Percentiles rank a stretch among this genome's conserved stretches.
Evolutionary conservation across 2,888 invertebrate species (phyloP).

Genomic region (Cerceris rybyensis): DNA sequence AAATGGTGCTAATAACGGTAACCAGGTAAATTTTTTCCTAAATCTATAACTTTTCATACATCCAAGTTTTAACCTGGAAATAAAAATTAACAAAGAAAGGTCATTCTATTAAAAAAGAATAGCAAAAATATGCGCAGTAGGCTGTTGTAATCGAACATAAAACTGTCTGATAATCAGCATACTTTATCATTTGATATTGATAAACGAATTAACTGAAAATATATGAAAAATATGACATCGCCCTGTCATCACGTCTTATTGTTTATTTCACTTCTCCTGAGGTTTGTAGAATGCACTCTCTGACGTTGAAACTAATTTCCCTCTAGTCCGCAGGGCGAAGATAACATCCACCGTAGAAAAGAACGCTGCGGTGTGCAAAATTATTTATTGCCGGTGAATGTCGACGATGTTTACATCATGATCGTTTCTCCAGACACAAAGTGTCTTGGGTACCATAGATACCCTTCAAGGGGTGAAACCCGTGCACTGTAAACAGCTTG

Average conservation of each 20-base stretch:
- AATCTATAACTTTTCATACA: too few species aligned
- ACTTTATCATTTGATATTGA: too few species aligned
- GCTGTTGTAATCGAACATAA: too few species aligned
- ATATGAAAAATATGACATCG: too few species aligned
- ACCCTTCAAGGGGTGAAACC: constrained; percentile 22
- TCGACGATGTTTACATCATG: constrained; percentile 48
- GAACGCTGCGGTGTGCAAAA: constrained; percentile 40
- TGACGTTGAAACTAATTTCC: constrained; percentile 33
- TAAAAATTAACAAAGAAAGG: too few species aligned
- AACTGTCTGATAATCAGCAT: too few species aligned
- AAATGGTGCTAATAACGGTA: too few species aligned
- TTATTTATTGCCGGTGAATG: constrained; percentile 53
- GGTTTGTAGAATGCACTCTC: constrained; percentile 23
- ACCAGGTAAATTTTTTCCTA: too few species aligned
- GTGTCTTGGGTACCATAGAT: constrained; percentile 18
- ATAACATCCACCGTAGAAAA: constrained; percentile 47
- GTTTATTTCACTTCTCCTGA: constrained; percentile 3
- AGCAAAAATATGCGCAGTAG: too few species aligned
- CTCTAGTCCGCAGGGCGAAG: constrained; percentile 21
- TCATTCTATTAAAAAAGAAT: too few species aligned
- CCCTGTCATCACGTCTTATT: not conserved
- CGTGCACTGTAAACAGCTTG: constrained; percentile 23
- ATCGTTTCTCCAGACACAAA: constrained; percentile 22
- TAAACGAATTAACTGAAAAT: too few species aligned
- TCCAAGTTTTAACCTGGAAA: too few species aligned